These are phyloP conservation scores for Acromyrmex echinatior DNA, from an alignment of 1,140 invertebrate species.

Conservation along the genomic window DNA sequence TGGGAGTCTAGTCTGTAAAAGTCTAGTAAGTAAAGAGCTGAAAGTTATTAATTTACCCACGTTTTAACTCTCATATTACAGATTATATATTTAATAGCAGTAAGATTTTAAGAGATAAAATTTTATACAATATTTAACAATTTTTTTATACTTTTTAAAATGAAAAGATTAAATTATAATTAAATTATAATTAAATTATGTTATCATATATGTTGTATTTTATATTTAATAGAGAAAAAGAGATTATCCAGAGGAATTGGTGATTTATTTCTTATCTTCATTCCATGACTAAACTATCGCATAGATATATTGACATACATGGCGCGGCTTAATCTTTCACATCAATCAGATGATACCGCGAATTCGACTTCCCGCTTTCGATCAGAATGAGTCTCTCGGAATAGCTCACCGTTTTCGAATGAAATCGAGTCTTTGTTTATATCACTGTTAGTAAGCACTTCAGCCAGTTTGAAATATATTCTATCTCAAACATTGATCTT, in stretches of 20 bases:
- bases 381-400: not conserved
- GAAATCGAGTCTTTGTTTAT: not conserved
- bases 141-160: not conserved
- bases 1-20: not conserved
- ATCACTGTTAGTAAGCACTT: not conserved
- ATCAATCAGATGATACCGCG: not conserved
- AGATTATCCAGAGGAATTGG: not conserved
- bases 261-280: not conserved
- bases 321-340: not conserved
- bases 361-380: not conserved
- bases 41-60: conserved; percentile 30
- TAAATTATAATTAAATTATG: not conserved
- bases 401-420: not conserved
- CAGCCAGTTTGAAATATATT: not conserved
- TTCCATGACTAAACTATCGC: not conserved
- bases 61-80: not conserved
- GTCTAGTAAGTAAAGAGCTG: not conserved
- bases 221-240: not conserved
- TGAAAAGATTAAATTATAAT: not conserved
- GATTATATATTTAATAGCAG: not conserved
- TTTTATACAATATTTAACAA: not conserved
- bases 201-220: not conserved
- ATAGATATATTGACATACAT: not conserved
- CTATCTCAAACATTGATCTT: not conserved
- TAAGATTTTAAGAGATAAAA: not conserved